Conservation (phyloP, 2,113 vertebrate species). For the Procavia capensis region DNA sequence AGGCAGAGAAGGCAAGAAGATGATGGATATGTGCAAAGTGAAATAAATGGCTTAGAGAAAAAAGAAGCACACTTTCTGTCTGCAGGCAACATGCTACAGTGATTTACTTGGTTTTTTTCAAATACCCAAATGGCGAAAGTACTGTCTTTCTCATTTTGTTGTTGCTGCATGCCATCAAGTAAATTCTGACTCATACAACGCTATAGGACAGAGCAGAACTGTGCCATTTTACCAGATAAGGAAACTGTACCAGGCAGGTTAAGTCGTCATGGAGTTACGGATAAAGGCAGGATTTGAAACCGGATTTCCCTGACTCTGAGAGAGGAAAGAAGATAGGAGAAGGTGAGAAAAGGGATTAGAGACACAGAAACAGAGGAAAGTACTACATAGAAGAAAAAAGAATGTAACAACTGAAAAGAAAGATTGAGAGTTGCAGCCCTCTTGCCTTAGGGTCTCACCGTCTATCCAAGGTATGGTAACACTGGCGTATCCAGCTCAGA, state of each 20-base stretch:
- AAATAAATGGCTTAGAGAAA: not conserved
- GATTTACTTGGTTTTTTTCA: not conserved
- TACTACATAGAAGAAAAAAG: not conserved
- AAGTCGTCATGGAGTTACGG: not conserved
- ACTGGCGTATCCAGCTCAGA: conserved; percentile 90
- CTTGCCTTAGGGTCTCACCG: conserved; percentile 75
- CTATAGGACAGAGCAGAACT: not conserved
- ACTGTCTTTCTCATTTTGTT: not conserved
- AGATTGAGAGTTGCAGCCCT: too few relatives aligned
- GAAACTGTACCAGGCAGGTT: not conserved
- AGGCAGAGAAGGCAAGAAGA: not conserved
- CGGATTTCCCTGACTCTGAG: not conserved
- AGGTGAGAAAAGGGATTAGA: not conserved
- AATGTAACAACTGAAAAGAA: not conserved
- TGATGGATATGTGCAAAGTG: not conserved
- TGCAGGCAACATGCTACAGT: not conserved
- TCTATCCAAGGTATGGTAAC: conserved; percentile 89
- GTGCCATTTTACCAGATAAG: not conserved
- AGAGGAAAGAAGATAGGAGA: not conserved
- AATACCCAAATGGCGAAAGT: not conserved
- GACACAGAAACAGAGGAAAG: not conserved
- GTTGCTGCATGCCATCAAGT: not conserved
- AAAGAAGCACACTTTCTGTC: not conserved
- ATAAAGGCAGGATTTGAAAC: conserved; percentile 13
- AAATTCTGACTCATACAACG: not conserved